These are phyloP conservation scores for Gracilinanus agilis DNA, from an alignment of 2,113 vertebrate genomes.

Conservation along the genomic window DNA sequence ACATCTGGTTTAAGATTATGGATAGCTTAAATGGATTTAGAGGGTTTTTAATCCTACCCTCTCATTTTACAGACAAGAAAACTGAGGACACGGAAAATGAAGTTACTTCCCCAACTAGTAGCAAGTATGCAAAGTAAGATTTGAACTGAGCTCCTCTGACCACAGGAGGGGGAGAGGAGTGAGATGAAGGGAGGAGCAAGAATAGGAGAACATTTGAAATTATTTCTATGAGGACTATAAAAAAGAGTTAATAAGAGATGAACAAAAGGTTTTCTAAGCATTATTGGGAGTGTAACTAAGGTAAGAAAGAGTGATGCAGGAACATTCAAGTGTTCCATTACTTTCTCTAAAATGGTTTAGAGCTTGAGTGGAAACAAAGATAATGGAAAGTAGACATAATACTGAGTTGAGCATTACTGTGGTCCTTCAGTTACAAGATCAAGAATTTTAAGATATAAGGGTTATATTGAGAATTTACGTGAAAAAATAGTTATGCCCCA, in stretches of 20 bases:
- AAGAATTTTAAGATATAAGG: not conserved
- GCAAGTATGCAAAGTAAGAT: not conserved
- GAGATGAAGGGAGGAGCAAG: not conserved
- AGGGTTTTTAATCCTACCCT: not conserved
- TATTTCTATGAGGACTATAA: not conserved
- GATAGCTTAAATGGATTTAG: not conserved
- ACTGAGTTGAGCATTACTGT: not conserved
- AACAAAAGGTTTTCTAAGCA: not conserved
- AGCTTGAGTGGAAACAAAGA: not conserved
- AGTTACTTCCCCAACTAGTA: not conserved
- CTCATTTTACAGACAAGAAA: not conserved
- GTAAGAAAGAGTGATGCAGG: not conserved
- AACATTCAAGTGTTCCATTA: not conserved
- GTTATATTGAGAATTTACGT: not conserved
- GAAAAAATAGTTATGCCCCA: not conserved
- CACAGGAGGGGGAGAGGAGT: not conserved
- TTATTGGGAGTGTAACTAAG: not conserved
- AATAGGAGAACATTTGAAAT: not conserved
- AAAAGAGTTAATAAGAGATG: not conserved
- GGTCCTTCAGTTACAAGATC: not conserved
- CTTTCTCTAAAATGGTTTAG: not conserved
- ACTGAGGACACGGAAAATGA: not conserved
- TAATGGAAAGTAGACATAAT: not conserved
- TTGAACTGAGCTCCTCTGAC: not conserved
- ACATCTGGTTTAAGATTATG: not conserved